phyloP scores from a whole-genome alignment of 2,113 vertebrate genomes.

The Coturnix japonica region DNA sequence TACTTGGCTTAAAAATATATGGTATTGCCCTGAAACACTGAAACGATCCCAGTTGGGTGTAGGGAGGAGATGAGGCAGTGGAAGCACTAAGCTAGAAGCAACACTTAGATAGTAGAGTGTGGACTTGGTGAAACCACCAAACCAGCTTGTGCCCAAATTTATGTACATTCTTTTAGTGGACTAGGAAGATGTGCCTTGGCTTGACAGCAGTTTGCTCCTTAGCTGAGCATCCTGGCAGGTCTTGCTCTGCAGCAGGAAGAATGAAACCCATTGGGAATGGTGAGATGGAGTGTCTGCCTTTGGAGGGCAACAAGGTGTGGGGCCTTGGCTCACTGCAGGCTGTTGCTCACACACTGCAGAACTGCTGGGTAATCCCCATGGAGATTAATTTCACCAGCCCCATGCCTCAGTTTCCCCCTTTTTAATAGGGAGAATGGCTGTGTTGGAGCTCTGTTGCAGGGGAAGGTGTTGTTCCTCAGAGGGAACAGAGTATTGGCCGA shows the following conservation, averaged over 20 bases:
- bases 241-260: background rate
- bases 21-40: background rate
- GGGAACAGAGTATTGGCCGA: fast-evolving
- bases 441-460: background rate
- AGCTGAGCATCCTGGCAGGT: background rate
- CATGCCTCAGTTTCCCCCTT: background rate
- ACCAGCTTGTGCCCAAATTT: background rate
- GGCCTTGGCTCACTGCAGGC: background rate
- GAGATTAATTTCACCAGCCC: background rate
- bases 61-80: background rate
- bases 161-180: too few relatives aligned
- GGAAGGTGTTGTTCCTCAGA: background rate
- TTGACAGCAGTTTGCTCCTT: background rate
- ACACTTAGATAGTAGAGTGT: background rate
- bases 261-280: background rate
- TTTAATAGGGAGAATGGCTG: background rate
- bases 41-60: background rate
- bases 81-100: background rate
- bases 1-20: background rate
- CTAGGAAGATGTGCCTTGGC: background rate
- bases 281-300: background rate
- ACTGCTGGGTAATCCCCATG: background rate
- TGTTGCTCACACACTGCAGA: background rate
- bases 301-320: background rate
- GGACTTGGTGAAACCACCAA: too few relatives aligned